Conservation (phyloP, 2,888 invertebrate genomes). For the Cheilosia grossa region DNA sequence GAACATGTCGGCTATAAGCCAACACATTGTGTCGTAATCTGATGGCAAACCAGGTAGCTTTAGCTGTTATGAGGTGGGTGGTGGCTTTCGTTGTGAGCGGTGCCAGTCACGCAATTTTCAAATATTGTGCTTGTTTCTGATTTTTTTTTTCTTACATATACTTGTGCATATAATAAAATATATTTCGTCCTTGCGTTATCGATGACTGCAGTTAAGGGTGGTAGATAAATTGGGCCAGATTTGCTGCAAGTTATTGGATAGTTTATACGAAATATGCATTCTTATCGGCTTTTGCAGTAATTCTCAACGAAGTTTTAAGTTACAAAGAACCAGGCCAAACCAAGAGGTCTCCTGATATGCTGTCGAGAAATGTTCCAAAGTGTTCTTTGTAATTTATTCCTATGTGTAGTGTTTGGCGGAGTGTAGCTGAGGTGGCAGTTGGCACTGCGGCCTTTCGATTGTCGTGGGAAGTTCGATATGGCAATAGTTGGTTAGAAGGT, state of each 20-base stretch:
- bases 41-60: constrained; percentile 21
- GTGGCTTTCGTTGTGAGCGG: constrained; percentile 16
- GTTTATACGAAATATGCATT: constrained; percentile 23
- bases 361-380: neutral
- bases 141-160: neutral
- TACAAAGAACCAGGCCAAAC: constrained; percentile 28
- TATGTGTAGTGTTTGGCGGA: neutral
- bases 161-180: constrained; percentile 39
- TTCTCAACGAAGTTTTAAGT: constrained; percentile 40
- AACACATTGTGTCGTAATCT: constrained; percentile 42
- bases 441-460: no score
- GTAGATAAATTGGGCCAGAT: constrained; percentile 54
- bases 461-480: no score
- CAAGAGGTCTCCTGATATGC: constrained; percentile 21
- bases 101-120: constrained; percentile 74
- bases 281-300: constrained; percentile 47
- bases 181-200: constrained; percentile 51
- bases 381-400: neutral
- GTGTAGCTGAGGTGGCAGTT: no score
- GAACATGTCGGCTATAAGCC: constrained; percentile 15
- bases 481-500: no score
- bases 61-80: constrained; percentile 19
- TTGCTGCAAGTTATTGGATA: constrained; percentile 8
- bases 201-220: constrained; percentile 46
- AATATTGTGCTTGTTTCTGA: constrained; percentile 41